Evolutionary conservation across 2,888 invertebrate genomes (phyloP), one percentile per base, ranked within the genome.

Genomic region (Leuctra nigra): DNA sequence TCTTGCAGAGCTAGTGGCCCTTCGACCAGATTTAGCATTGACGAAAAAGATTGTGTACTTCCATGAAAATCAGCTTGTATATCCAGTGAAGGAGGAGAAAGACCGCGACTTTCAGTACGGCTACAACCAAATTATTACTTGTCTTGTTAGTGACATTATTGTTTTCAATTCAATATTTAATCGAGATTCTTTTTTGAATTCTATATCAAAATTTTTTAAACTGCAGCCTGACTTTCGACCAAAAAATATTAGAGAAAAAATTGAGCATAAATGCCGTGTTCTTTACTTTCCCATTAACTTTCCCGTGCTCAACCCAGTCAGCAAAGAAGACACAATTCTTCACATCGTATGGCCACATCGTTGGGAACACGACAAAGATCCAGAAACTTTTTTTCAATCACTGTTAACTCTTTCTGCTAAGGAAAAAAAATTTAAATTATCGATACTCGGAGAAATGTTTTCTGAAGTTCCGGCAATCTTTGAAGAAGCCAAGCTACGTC

Each of bases 301-400:
- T 62, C 73, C 74, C 35, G 1, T 11, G 11, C 11, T 53, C 2
- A 13, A 9, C 9, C 14, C 33, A 4, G 7, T 25, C n/a, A n/a
- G n/a, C 4, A 13, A 33, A 52, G 23, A 46, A 4, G 20, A 63
- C 62, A 50, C 50, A 54, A 58, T 46, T 47, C 29, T 53, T 20
- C 80, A 81, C 65, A 77, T 87, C 56, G 77, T 86, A 4, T 87
- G 87, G 87, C 83, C 86, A 1, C 87, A 87, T 70, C 73, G 87
- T 65, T 87, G 87, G 86, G 87, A 87, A 68, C 84, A 85, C 68
- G 87, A 87, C 67, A 87, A 86, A 71, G 80, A 82, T 66, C 87
- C 87, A 0, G 79, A 82, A 44, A 68, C 76, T 14, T 78, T 87
- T 64, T 82, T 86, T 58, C 69, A 76, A 33, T 75, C 78, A 1